Evolutionary conservation across 2,797 vertebrate genomes (phyloP).

Genomic region (Typhlichthys subterraneus): DNA sequence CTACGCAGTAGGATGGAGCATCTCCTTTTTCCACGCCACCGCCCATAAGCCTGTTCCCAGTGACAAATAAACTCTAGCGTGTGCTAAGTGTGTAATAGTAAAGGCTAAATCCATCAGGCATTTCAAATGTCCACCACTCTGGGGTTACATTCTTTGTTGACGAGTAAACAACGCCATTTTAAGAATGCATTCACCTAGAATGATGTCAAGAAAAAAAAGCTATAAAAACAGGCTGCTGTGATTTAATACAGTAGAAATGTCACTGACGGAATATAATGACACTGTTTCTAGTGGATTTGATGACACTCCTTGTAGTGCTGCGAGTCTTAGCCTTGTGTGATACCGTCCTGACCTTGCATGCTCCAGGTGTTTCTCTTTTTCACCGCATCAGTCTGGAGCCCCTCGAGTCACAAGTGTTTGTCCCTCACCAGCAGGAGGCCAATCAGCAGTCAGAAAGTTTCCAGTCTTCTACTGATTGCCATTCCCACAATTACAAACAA

Average conservation of each 20-base stretch:
- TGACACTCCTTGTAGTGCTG: slow-evolving; percentile 38
- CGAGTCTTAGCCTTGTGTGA: too few species aligned
- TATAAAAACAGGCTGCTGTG: slow-evolving; percentile 19
- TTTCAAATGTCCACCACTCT: slow-evolving; percentile 31
- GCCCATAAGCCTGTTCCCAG: slow-evolving; percentile 13
- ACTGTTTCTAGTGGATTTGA: slow-evolving; percentile 42
- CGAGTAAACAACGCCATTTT: slow-evolving; percentile 17
- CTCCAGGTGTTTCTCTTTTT: too few species aligned
- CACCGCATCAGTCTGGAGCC: too few species aligned
- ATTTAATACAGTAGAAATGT: slow-evolving; percentile 43
- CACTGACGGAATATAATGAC: slow-evolving; percentile 31
- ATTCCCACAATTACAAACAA: too few species aligned
- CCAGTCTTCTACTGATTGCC: too few species aligned
- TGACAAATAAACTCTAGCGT: slow-evolving; percentile 28
- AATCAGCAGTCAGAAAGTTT: too few species aligned
- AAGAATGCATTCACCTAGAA: slow-evolving; percentile 24
- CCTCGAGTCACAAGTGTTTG: too few species aligned
- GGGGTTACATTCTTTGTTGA: slow-evolving; percentile 3
- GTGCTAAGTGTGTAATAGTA: slow-evolving; percentile 9
- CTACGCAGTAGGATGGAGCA: slow-evolving; percentile 16
- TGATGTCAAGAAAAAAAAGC: slow-evolving; percentile 15
- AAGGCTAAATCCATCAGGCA: slow-evolving; percentile 35
- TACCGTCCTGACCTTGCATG: too few species aligned
- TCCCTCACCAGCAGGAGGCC: too few species aligned
- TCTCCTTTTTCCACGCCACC: slow-evolving; percentile 22